Percentiles rank a stretch among this genome's conserved stretches.
Evolutionary conservation across 2,888 invertebrate species (phyloP).

Genomic region (Noctua comes): DNA sequence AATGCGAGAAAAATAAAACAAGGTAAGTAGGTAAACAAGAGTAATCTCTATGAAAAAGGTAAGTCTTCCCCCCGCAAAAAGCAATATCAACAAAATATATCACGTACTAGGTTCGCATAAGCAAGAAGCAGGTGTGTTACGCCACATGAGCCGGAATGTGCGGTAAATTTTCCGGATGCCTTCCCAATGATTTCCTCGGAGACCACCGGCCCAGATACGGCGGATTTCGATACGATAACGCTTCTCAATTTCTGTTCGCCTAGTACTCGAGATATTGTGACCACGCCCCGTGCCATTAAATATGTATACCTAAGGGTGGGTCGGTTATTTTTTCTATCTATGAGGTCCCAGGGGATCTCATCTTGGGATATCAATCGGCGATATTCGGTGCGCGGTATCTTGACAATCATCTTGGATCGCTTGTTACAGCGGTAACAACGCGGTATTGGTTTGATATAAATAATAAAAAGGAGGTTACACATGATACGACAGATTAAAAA

Average conservation of each 20-base stretch:
- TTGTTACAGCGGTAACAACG: conserved; percentile 66
- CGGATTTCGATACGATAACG: conserved; percentile 90
- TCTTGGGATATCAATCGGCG: conserved; percentile 85
- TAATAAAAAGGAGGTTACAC: conserved; percentile 55
- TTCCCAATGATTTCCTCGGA: conserved; percentile 95
- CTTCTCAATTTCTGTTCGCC: conserved; percentile 87
- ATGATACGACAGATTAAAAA: conserved; percentile 34
- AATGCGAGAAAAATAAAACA: conserved; percentile 31
- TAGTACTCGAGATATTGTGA: conserved; percentile 82
- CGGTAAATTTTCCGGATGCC: conserved; percentile 93
- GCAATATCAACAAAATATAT: conserved; percentile 83
- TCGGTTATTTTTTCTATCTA: conserved; percentile 70
- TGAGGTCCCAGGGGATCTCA: conserved; percentile 80
- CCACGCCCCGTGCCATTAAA: conserved; percentile 85
- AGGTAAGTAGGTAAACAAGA: conserved; percentile 45
- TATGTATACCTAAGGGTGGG: conserved; percentile 79
- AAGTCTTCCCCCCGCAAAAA: conserved; percentile 65
- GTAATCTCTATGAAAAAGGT: conserved; percentile 65
- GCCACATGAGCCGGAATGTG: conserved; percentile 87
- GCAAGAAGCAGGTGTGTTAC: conserved; percentile 87
- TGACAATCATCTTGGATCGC: conserved; percentile 80
- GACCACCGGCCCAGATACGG: conserved; percentile 91
- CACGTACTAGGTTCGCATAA: conserved; percentile 85
- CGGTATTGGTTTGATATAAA: conserved; percentile 68
- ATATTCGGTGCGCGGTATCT: conserved; percentile 80